phyloP scores from a whole-genome alignment of 2,888 invertebrate species.

The Nebria salina region DNA sequence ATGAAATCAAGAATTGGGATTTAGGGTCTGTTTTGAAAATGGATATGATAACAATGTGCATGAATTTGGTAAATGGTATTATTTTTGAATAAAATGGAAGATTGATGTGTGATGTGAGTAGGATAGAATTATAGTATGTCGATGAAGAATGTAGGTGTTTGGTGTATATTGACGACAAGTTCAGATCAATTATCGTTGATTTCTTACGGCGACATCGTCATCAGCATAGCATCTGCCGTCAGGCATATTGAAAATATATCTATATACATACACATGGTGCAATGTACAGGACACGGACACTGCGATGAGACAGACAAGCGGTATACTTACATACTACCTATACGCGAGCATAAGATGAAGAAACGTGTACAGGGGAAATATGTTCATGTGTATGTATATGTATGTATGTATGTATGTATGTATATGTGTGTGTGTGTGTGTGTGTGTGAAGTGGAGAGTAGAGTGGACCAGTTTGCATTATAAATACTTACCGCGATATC shows the following conservation, averaged over 20 bases:
- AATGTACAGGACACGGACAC: constrained; percentile 10
- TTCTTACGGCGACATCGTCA: constrained; percentile 1
- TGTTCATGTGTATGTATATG: too few species aligned
- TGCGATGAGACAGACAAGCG: neutral
- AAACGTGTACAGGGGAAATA: neutral
- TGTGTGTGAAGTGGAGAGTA: neutral
- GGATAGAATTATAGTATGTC: neutral
- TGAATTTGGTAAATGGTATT: too few species aligned
- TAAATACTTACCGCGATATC: constrained; percentile 70
- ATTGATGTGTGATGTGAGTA: too few species aligned
- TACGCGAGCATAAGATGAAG: neutral
- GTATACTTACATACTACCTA: neutral
- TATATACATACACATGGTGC: constrained; percentile 34
- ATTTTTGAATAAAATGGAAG: too few species aligned
- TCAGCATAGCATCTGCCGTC: neutral
- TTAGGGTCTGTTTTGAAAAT: neutral
- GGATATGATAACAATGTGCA: neutral
- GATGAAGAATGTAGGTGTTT: neutral
- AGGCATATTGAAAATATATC: constrained; percentile 13
- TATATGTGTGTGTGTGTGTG: neutral
- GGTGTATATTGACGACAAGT: neutral
- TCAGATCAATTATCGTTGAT: neutral
- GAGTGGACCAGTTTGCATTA: constrained; percentile 17
- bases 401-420: neutral
- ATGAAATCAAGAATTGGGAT: too few species aligned